Percentiles rank a stretch among this genome's conserved stretches.
phyloP scores from a whole-genome alignment of 2,888 invertebrate species.

The Archaeoteleia sp. region DNA sequence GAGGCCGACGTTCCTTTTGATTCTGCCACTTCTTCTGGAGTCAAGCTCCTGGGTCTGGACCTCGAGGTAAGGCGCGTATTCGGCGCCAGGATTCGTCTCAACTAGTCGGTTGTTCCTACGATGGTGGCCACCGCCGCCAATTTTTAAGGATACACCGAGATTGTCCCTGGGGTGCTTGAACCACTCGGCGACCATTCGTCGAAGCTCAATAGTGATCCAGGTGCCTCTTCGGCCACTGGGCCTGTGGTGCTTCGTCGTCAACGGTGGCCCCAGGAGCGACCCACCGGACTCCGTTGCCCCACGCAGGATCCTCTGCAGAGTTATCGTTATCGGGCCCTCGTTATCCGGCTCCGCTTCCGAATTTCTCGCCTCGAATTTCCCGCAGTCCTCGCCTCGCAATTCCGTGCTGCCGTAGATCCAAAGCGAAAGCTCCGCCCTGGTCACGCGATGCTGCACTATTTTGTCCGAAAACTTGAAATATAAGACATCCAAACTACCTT shows the following conservation, averaged over 20 bases:
- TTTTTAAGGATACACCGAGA: constrained; percentile 85
- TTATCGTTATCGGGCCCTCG: constrained; percentile 72
- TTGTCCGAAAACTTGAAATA: constrained; percentile 85
- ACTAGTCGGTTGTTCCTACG: constrained; percentile 78
- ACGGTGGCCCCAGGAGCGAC: constrained; percentile 65
- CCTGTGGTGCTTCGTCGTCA: constrained; percentile 69
- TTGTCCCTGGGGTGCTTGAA: constrained; percentile 84
- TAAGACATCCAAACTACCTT: constrained; percentile 81
- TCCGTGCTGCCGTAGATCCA: constrained; percentile 77
- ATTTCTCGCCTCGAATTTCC: too few species aligned
- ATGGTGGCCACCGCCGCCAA: constrained; percentile 75
- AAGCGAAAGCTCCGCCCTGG: constrained; percentile 82
- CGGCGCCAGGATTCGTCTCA: constrained; percentile 80
- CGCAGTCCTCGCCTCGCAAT: constrained; percentile 46
- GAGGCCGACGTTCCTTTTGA: constrained; percentile 86
- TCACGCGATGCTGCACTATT: constrained; percentile 82
- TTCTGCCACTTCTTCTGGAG: constrained; percentile 79
- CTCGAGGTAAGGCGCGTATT: constrained; percentile 80
- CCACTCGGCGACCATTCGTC: constrained; percentile 85
- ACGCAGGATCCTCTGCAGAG: constrained; percentile 76
- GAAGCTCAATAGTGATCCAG: constrained; percentile 86
- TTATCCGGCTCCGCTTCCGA: constrained; percentile 67
- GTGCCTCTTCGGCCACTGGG: constrained; percentile 76
- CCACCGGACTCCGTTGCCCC: constrained; percentile 70
- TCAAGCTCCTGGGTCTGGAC: constrained; percentile 77